Base-by-base conservation (phyloP, 2,888 invertebrate genomes). In the Dexiosoma caninum region DNA sequence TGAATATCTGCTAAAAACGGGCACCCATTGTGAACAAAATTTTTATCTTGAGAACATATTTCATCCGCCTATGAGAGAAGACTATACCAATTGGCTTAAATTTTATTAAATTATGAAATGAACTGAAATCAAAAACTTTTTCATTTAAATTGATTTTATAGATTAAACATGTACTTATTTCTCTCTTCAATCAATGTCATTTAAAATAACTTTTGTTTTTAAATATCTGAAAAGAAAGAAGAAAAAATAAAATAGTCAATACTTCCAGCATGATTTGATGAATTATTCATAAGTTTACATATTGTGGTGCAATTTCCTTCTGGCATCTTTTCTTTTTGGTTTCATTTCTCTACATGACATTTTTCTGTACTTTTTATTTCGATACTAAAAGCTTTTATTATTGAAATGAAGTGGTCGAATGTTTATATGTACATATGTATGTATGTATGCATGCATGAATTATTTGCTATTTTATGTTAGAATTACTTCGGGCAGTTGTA, bases 221-320 rank as follows among this genome's bases (percentile, higher is more conserved):
- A 30, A 30, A 30, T 51, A 37, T 14, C 30, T 44, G 64, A 10
- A 72, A 72, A 27, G 14, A 27, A 27, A 27, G 27, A 5, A 6
- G 27, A 3, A n/a, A n/a, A n/a, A n/a, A n/a, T n/a, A 57, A 44
- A 53, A 21, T 40, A 72, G 12, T 44, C 49, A 67, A 23, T 70
- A 42, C 64, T 70, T 55, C 12, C 30, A 70, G 66, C 53, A 53
- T 71, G 75, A 80, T 75, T 75, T 75, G 64, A 80, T 75, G 75
- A 80, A 80, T 80, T 75, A 80, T 80, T 80, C 79, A 79, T 79
- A 51, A 70, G 64, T 79, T 79, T 79, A 69, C 60, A 78, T 78
- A 53, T 51, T 49, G 44, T 71, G 30, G 27, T 62, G n/a, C 37
- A 67, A 27, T 64, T 42, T 23, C 16, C 49, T 19, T 16, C 8